Evolutionary conservation across 2,888 invertebrate species (phyloP).

Genomic region (Ectemnius lituratus): DNA sequence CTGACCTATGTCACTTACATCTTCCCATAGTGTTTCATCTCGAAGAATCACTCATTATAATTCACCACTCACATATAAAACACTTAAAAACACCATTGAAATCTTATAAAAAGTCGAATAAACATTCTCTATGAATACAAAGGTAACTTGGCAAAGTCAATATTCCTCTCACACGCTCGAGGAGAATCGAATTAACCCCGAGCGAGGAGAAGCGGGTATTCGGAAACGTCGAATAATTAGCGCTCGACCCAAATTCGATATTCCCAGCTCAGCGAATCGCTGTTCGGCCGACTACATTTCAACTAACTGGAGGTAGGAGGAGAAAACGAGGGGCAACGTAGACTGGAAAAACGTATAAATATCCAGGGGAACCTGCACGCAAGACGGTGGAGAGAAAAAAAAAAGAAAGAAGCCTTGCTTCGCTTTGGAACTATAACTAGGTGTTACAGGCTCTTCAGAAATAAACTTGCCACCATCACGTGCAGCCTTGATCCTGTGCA

Average conservation of each 20-base stretch:
- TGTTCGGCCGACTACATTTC: background rate
- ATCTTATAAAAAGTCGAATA: no score
- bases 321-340: slow-evolving; percentile 27
- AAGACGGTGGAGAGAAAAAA: slow-evolving; percentile 47
- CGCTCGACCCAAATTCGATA: slow-evolving; percentile 15
- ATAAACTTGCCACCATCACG: slow-evolving; percentile 55
- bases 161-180: no score
- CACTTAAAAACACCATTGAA: background rate
- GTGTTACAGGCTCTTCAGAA: slow-evolving; percentile 50
- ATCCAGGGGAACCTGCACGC: slow-evolving; percentile 51
- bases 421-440: slow-evolving; percentile 22
- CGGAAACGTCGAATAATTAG: slow-evolving; percentile 1
- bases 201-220: background rate
- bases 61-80: background rate
- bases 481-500: slow-evolving; percentile 63
- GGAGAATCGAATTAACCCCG: background rate
- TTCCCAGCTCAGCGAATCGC: background rate
- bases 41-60: background rate
- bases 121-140: no score
- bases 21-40: background rate
- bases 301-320: slow-evolving; percentile 14
- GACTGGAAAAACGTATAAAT: slow-evolving; percentile 55
- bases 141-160: no score
- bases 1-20: slow-evolving; percentile 49
- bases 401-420: slow-evolving; percentile 51